phyloP scores from a whole-genome alignment of 2,113 vertebrate genomes.

The Tachysurus fulvidraco region DNA sequence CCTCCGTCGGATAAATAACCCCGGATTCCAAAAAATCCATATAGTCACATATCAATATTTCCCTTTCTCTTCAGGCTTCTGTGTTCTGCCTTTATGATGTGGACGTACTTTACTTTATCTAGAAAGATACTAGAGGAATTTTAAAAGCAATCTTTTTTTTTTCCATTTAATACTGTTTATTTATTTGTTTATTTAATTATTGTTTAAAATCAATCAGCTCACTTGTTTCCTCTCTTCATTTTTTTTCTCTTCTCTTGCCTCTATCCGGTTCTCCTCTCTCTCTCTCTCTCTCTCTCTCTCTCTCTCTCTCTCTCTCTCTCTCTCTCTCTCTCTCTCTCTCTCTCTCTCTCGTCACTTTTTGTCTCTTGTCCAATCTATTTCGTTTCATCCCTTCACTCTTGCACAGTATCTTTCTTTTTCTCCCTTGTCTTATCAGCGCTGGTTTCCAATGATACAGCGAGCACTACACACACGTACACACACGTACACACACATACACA shows the following conservation, averaged over 20 bases:
- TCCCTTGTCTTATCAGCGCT: conserved; percentile 25
- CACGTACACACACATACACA: conserved; percentile 22
- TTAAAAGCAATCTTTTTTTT: not conserved
- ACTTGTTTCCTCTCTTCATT: not conserved
- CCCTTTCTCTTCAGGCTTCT: not conserved
- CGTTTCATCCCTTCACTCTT: not conserved
- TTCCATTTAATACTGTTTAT: not conserved
- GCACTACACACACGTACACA: conserved; percentile 37
- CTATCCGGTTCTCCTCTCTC: not conserved
- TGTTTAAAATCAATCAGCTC: too few relatives aligned
- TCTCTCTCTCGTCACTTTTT: not conserved
- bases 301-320: not conserved
- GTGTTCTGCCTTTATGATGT: not conserved
- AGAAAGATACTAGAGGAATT: not conserved
- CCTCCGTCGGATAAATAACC: conserved; percentile 77
- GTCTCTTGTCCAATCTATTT: not conserved
- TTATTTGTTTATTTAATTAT: too few relatives aligned
- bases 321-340: not conserved
- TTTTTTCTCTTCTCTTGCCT: not conserved
- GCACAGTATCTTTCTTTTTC: not conserved
- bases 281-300: not conserved
- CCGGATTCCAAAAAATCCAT: conserved; percentile 64
- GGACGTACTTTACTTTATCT: not conserved
- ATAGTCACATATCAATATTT: conserved; percentile 35
- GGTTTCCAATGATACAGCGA: conserved; percentile 42